Base-by-base conservation (phyloP, 2,113 vertebrate species). In the Synodontis membranacea region DNA sequence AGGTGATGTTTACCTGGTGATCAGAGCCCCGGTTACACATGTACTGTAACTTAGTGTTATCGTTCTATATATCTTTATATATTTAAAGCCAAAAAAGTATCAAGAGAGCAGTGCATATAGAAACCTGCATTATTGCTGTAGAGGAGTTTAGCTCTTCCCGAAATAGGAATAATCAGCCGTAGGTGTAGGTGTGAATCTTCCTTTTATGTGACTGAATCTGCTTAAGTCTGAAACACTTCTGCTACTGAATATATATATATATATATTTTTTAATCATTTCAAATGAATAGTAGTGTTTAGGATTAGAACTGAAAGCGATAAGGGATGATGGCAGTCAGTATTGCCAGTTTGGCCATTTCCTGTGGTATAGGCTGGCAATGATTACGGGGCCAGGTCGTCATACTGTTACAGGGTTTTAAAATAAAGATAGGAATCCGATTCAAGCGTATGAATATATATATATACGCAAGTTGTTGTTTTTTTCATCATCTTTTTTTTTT, bases 31-130 rank as follows among this genome's bases (percentile, higher is more conserved):
- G 4, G n/a, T 21, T 78, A 37, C 3, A 12, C 34, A 78, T n/a
- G 28, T n/a, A n/a, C n/a, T n/a, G n/a, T 50, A 79, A 79, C 50
- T 79, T 79, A 37, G 76, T 79, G 76, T 54, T 79, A 11, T 54
- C 14, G 3, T 54, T 54, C 31, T 80, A 15, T 80, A 56, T 62
- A 31, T 48, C n/a, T 50, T 48, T 68, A 28, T 60, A 19, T 74
- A 72, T 86, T 56, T 48, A 48, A 81, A 82, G 52, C 85, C 79
- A 82, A 66, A 68, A 42, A 82, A 82, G 78, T 81, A 82, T 86
- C 50, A 34, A 42, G 76, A 79, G 54, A 85, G 31, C 58, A 39
- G 58, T 37, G 52, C n/a, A n/a, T 76, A 44, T 84, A 17, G 2
- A 75, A 42, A 74, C 6, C 7, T 79, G 42, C 34, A 25, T 58